Evolutionary conservation across 64 coral and sea anemone species (phyloP).

Genomic region (Hydrozoanthus tunicans): DNA sequence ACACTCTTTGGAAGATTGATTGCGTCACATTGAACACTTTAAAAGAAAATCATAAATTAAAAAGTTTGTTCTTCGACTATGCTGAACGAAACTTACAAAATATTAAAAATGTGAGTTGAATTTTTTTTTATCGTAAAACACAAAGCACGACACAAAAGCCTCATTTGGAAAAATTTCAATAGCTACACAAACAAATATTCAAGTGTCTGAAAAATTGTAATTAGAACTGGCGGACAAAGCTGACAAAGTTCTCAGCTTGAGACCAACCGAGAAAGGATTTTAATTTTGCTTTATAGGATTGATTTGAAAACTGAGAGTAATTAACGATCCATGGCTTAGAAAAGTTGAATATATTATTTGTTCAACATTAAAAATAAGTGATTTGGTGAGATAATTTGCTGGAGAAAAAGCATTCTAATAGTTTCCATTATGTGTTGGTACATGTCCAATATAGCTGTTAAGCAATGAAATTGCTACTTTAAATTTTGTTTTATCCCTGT

Average conservation of each 20-base stretch:
- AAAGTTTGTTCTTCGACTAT: conserved; percentile 22
- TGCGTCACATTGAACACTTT: conserved; percentile 46
- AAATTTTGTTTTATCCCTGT: not conserved
- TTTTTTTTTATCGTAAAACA: conserved; percentile 18
- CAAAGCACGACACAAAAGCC: conserved; percentile 43
- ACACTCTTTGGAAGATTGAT: conserved; percentile 5
- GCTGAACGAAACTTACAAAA: conserved; percentile 7
- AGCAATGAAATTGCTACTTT: not conserved
- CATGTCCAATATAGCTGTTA: not conserved
- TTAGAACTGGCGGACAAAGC: conserved; percentile 9
- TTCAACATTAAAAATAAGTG: conserved; percentile 52
- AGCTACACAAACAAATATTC: conserved; percentile 49
- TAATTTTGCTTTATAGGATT: conserved; percentile 40
- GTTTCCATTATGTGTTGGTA: not conserved
- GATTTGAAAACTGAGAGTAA: conserved; percentile 47
- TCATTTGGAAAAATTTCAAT: conserved; percentile 2
- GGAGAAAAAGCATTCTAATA: not conserved
- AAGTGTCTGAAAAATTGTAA: conserved; percentile 36
- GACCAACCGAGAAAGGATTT: conserved; percentile 47
- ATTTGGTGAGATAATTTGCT: not conserved
- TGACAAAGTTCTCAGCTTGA: conserved; percentile 59
- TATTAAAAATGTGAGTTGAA: conserved; percentile 16
- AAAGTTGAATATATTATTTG: conserved; percentile 48
- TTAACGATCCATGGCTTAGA: conserved; percentile 50
- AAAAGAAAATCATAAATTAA: conserved; percentile 24